Evolutionary conservation across 1,140 invertebrate genomes (phyloP), one percentile per base, ranked within the genome.

Genomic region (Dryas iulia): DNA sequence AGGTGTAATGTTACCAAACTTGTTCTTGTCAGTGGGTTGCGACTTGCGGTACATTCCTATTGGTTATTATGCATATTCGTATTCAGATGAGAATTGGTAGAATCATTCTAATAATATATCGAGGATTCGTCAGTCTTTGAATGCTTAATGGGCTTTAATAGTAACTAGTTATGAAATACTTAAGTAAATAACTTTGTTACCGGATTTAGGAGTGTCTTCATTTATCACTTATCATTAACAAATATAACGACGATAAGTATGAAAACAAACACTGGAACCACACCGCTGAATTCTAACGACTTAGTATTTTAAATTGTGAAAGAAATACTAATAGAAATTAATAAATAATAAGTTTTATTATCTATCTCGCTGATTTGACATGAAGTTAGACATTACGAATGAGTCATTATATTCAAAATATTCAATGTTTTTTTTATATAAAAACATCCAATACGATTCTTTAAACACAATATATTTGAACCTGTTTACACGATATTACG

Each of bases 1-100:
- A 75, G 70, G 73, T 75, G 73, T 75, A 57, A 66, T 67, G 67
- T 72, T 69, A 66, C 70, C 66, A 72, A 75, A 72, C 73, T 60
- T 30, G 70, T 75, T 72, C 53, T 67, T 35, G 67, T 28, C 39
- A 58, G 47, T 71, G 61, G 59, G 69, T 65, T 71, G 66, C 65
- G 65, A 63, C 71, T 65, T 71, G 66, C 65, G 65, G 66, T 75
- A 72, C 66, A 60, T 71, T 59, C 62, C 57, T 71, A 65, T 58
- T 30, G 33, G 47, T 66, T 71, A 60, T 66, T 71, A 56, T 70
- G 57, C 62, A 39, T 54, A 65, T 66, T 66, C 63, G 24, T 52
- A 60, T 65, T 59, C 56, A 47, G 39, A 65, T 57, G 66, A 62
- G 47, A 60, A 39, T 47, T 14, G 26, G n/a, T 31, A 14, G 25